Percentiles rank a stretch among this genome's conserved stretches.
Conservation (phyloP, 2,797 vertebrate species). For the Sebastiscus tertius region DNA sequence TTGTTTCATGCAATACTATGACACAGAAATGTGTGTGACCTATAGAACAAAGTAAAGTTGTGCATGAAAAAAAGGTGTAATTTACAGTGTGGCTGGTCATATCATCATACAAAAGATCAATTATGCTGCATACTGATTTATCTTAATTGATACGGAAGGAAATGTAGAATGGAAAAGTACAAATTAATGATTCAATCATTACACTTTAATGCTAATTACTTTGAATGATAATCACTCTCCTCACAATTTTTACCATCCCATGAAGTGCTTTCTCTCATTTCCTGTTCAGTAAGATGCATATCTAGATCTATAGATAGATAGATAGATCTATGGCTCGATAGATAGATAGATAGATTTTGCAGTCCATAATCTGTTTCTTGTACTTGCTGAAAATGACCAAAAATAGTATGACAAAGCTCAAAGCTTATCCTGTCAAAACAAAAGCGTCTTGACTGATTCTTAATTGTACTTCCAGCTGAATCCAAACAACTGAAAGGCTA, state of each 20-base stretch:
- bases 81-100: not conserved
- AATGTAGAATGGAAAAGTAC: not conserved
- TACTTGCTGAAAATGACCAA: not conserved
- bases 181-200: no score
- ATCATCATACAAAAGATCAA: not conserved
- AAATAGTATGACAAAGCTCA: not conserved
- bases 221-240: not conserved
- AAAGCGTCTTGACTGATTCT: slow-evolving; percentile 21
- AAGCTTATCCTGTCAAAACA: slow-evolving; percentile 28
- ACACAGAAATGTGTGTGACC: not conserved
- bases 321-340: not conserved
- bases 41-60: not conserved
- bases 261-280: not conserved
- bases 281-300: not conserved
- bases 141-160: not conserved
- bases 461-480: slow-evolving; percentile 40
- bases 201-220: not conserved
- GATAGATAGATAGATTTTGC: not conserved
- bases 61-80: not conserved
- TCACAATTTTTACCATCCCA: no score
- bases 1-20: not conserved
- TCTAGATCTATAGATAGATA: not conserved
- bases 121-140: not conserved
- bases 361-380: not conserved
- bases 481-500: slow-evolving; percentile 42